These are phyloP conservation scores for Peucedramus taeniatus DNA, from an alignment of 2,113 vertebrate species.

Conservation along the genomic window DNA sequence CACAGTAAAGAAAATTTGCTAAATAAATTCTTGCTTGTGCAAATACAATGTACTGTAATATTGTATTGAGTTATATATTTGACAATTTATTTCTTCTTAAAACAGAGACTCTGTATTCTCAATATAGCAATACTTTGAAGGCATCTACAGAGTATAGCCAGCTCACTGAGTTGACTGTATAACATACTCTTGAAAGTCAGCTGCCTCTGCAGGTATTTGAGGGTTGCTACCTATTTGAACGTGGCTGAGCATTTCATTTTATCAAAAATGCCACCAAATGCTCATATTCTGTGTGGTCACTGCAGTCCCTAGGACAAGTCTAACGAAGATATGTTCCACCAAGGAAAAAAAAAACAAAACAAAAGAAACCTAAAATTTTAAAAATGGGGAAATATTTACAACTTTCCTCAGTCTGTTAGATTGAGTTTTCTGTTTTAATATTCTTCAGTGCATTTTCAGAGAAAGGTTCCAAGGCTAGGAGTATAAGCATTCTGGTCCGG, in stretches of 20 bases:
- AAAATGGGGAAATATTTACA: conserved; percentile 76
- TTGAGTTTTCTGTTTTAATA: conserved; percentile 36
- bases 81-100: neutral
- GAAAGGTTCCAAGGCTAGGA: conserved; percentile 81
- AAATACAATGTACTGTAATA: neutral
- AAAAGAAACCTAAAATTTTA: conserved; percentile 25
- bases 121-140: neutral
- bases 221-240: conserved; percentile 74
- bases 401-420: conserved; percentile 39
- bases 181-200: neutral
- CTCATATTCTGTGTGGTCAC: conserved; percentile 60
- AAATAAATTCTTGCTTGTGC: neutral
- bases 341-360: neutral
- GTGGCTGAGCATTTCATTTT: conserved; percentile 53
- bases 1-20: neutral
- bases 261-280: conserved; percentile 65
- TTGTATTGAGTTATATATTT: neutral
- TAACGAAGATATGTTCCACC: conserved; percentile 63
- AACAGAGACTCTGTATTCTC: neutral
- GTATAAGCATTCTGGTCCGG: conserved; percentile 79
- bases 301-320: conserved; percentile 58
- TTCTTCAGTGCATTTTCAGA: conserved; percentile 59
- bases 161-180: neutral
- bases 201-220: conserved; percentile 65
- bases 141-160: neutral